Conservation (phyloP, 2,797 vertebrate species). For the Microtus agrestis region DNA sequence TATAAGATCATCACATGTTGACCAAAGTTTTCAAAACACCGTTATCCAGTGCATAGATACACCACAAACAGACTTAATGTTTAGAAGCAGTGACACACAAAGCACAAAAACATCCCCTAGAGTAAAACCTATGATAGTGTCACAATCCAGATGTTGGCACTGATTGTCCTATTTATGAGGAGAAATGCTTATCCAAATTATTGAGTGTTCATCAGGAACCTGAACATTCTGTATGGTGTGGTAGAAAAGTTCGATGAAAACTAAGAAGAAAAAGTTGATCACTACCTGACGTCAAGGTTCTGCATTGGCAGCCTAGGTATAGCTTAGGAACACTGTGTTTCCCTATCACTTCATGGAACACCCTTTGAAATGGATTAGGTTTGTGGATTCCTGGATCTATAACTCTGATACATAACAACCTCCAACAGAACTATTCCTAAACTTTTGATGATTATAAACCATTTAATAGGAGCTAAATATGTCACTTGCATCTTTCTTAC, state of each 20-base stretch:
- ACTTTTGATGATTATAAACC: not conserved
- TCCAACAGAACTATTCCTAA: no score
- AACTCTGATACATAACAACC: not conserved
- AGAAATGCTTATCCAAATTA: not conserved
- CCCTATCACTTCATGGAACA: not conserved
- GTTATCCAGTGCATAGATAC: not conserved
- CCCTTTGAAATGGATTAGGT: not conserved
- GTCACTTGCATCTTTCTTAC: not conserved
- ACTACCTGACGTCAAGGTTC: not conserved
- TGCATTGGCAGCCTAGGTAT: not conserved
- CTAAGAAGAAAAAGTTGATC: not conserved
- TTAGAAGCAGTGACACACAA: not conserved
- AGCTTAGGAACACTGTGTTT: not conserved
- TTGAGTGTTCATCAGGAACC: not conserved
- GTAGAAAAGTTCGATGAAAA: not conserved
- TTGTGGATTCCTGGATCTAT: not conserved
- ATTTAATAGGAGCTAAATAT: not conserved
- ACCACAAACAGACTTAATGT: not conserved
- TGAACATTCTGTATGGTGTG: not conserved
- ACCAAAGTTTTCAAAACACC: not conserved
- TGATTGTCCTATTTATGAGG: not conserved
- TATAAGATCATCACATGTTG: no score
- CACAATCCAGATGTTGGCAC: not conserved
- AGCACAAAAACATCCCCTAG: not conserved
- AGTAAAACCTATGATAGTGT: fast-evolving